Evolutionary conservation across 92 coral and sea anemone genomes (phyloP), one percentile per base, ranked within the genome.

Genomic region (Epizoanthus fatuus): DNA sequence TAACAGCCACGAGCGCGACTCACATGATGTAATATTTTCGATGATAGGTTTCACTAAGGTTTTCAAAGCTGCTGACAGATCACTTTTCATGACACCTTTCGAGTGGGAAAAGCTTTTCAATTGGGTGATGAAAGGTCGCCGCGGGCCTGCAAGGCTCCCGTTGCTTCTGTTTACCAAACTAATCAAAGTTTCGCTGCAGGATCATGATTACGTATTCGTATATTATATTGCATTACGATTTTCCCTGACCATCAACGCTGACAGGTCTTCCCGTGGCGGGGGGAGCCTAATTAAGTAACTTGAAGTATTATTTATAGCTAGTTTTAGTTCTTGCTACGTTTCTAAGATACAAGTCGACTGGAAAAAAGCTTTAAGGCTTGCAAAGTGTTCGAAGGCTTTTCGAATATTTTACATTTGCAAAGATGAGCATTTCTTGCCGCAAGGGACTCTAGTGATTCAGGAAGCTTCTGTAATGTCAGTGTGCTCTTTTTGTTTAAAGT

Each of bases 101-200:
- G 56, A 72, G 58, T 63, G 83, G 83, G 83, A 78, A 84, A 37
- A 37, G 40, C 69, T 77, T 59, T 73, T 66, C 88, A 53, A 84
- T 71, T 69, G 67, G 76, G 85, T 81, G 85, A 55, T 66, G 85
- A 81, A 66, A 65, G 63, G 49, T 65, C 76, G 75, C 85, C 75
- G 29, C 54, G 20, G 74, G 85, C 74, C 5, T 19, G 35, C 85
- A 63, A 44, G 19, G 15, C 79, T 83, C 87, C 92, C 87, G 84
- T 94, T 83, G 90, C 64, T 86, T 75, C 83, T 95, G 96, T 95
- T 92, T 91, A 88, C 91, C 87, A 91, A 92, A 90, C 96, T 95
- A 95, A 95, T 95, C 94, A 81, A 89, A 86, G 81, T 84, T 74
- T 75, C 96, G 74, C 98, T 72, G 93, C 79, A 38, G 94, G 98